Base-by-base conservation (phyloP, 2,888 invertebrate genomes). In the Tenthredo amoena region DNA sequence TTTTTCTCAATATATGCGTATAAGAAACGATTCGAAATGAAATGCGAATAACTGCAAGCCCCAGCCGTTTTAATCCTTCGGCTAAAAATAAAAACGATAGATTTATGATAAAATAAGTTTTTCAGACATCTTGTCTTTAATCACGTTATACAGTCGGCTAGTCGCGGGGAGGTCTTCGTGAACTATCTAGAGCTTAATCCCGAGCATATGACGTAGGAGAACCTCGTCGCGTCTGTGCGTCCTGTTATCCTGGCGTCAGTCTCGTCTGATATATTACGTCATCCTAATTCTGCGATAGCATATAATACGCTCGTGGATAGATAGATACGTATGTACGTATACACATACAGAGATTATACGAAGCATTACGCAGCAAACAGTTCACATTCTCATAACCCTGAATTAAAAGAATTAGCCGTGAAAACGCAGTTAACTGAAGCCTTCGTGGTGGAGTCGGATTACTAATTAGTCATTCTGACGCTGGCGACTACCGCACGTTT, bases 321-420 rank as follows among this genome's bases (percentile, higher is more conserved):
- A 31, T 21, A 12, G 6, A 74, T 26, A 74, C n/a, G 40, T 21
- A 40, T 12, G 7, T 4, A 15, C n/a, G n/a, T 18, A 40, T 5
- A 9, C 1, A n/a, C 21, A 43, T 31, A 15, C 34, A 68, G 40
- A 37, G 15, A 65, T 37, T 37, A 31, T 50, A 55, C 77, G 15
- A 15, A 26, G 72, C 43, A 43, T 43, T 74, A 43, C 72, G 43
- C 72, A 74, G 72, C 43, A 12, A 77, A 77, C 81, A 81, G 62
- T 81, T 83, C 79, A 87, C 85, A 85, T 87, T 88, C 91, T 86
- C 91, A 91, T 90, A 89, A 90, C 91, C 91, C 88, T 91, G 91
- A 91, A 91, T 91, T 91, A 91, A 87, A 88, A 87, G 86, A 85
- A 87, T 88, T 88, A 88, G 87, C 87, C 87, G 87, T 87, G 87